Evolutionary conservation across 2,888 invertebrate genomes (phyloP).

Genomic region (Polymixis lichenea): DNA sequence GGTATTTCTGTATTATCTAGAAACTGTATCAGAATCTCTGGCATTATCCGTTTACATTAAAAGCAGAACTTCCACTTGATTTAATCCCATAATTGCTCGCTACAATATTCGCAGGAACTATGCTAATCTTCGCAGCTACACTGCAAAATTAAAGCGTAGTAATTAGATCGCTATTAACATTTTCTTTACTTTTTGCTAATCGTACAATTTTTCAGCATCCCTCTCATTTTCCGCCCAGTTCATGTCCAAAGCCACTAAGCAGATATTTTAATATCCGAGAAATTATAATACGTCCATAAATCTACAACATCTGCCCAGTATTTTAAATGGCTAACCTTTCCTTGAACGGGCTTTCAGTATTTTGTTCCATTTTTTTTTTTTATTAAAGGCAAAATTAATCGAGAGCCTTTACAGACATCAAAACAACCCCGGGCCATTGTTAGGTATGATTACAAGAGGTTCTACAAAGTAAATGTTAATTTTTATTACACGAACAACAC

Average conservation of each 20-base stretch:
- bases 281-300: conserved; percentile 72
- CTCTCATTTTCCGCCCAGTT: conserved; percentile 66
- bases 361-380: conserved; percentile 80
- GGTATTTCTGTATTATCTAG: not conserved
- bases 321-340: conserved; percentile 79
- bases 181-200: conserved; percentile 65
- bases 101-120: conserved; percentile 43
- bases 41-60: not conserved
- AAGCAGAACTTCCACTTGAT: conserved; percentile 36
- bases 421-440: conserved; percentile 87
- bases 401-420: conserved; percentile 86
- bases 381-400: conserved; percentile 86
- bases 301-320: conserved; percentile 76
- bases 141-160: conserved; percentile 47
- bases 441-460: conserved; percentile 86
- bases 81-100: conserved; percentile 35
- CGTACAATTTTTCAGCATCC: conserved; percentile 62
- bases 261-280: conserved; percentile 70
- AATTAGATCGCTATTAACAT: conserved; percentile 63
- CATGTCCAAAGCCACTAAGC: conserved; percentile 70
- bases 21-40: not conserved
- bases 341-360: conserved; percentile 72
- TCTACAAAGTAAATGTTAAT: conserved; percentile 88
- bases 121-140: conserved; percentile 27
- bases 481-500: conserved; percentile 85